Base-by-base conservation (phyloP, 2,797 vertebrate genomes). In the Alfaro cultratus region DNA sequence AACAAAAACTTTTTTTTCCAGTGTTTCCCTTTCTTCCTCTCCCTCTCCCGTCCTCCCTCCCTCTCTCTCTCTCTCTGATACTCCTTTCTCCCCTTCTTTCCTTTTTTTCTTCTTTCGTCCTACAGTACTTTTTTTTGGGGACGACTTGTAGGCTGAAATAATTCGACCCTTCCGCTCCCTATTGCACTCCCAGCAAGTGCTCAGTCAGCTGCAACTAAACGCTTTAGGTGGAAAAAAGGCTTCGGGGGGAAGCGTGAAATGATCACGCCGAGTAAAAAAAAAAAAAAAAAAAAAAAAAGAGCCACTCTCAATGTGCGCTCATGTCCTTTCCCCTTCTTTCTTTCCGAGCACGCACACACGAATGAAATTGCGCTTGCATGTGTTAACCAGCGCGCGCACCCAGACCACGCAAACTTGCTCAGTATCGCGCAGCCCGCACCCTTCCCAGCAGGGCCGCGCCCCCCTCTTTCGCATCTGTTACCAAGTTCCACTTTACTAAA, bases 121-220 rank as follows among this genome's bases (percentile, higher is more conserved):
- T 92, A 92, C 89, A 92, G 89, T 94, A 95, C 93, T 95, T 94
- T 94, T 93, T 94, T 93, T 2, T 21, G 49, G 94, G 94, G 90
- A 91, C 88, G 92, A 95, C 94, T 96, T 95, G 95, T 96, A 96
- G 96, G 96, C 97, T 96, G 95, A 96, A 97, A 97, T 98, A 99
- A 99, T 97, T 98, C 96, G 97, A 97, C 95, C 96, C 97, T 99
- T 98, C 98, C 98, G 97, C 97, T 98, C 97, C 97, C 97, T 96
- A 96, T 96, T 95, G 97, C 96, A 97, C 96, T 95, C 96, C 79
- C 96, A 97, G 96, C 97, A 97, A 97, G 97, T 98, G 98, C 94
- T 98, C 98, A 99, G 95, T 98, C 97, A 97, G 96, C 97, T 99
- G 98, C 97, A 97, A 99, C 98, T 99, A 99, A 99, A 99, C 98